These are phyloP conservation scores for Trachymyrmex septentrionalis DNA, from an alignment of 1,140 invertebrate species.

Conservation along the genomic window DNA sequence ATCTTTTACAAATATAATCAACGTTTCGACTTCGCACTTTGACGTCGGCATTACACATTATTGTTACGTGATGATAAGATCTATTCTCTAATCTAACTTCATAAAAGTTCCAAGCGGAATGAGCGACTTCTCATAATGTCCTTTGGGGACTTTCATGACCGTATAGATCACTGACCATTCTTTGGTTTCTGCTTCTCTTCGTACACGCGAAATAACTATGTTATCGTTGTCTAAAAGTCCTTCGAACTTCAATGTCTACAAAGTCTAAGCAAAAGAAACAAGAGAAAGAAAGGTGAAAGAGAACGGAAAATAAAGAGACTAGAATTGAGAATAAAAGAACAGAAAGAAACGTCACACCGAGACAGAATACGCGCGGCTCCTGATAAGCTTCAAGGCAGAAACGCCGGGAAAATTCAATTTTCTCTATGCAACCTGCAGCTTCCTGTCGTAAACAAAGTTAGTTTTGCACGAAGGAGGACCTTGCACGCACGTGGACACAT, in stretches of 20 bases:
- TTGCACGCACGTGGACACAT: neutral
- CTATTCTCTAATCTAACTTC: neutral
- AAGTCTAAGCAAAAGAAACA: conserved; percentile 1
- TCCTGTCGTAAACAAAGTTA: conserved; percentile 67
- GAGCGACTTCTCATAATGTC: neutral
- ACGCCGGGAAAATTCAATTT: conserved; percentile 72
- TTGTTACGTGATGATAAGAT: neutral
- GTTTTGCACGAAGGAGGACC: neutral
- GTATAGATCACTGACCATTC: neutral
- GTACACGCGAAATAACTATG: conserved; percentile 38
- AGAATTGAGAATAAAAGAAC: conserved; percentile 30
- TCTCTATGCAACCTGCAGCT: conserved; percentile 56
- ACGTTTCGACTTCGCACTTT: neutral
- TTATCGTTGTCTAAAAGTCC: conserved; percentile 53
- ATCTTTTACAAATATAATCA: neutral
- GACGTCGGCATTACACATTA: neutral
- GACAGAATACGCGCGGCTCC: conserved; percentile 9
- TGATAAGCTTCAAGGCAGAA: conserved; percentile 28
- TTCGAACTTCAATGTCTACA: conserved; percentile 43
- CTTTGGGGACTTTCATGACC: conserved; percentile 9
- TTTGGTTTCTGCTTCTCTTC: neutral
- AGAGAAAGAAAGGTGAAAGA: neutral
- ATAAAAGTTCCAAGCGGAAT: neutral
- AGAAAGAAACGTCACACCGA: conserved; percentile 35
- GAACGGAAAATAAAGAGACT: conserved; percentile 27